These are phyloP conservation scores for Ivindomyrus marchei DNA, from an alignment of 2,113 vertebrate species.

Conservation along the genomic window DNA sequence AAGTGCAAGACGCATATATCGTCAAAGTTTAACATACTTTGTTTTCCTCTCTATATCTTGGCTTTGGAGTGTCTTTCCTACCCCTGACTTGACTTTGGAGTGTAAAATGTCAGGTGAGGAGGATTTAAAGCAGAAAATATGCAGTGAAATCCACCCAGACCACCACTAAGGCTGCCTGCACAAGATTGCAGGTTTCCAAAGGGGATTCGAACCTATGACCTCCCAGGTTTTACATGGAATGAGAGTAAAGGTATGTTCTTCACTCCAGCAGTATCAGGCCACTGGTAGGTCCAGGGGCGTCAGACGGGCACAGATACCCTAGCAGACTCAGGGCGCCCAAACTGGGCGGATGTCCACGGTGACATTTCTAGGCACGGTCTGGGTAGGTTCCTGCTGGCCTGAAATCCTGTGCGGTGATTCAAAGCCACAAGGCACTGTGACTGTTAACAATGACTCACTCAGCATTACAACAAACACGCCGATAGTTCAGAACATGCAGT, in stretches of 20 bases:
- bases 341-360: neutral
- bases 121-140: neutral
- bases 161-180: neutral
- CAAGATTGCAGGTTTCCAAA: neutral
- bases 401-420: neutral
- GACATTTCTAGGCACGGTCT: neutral
- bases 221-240: neutral
- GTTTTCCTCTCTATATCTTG: neutral
- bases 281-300: neutral
- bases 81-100: neutral
- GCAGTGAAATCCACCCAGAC: neutral
- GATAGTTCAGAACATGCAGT: neutral
- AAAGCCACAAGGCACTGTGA: neutral
- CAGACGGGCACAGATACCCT: neutral
- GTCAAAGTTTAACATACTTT: neutral
- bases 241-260: neutral
- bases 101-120: neutral
- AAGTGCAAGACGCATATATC: neutral
- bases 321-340: neutral
- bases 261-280: neutral
- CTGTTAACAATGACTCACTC: slow-evolving; percentile 4
- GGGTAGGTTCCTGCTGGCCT: neutral
- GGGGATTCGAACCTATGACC: neutral
- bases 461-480: neutral
- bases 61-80: neutral